phyloP scores from a whole-genome alignment of 1,140 invertebrate genomes.

The honey bee (Apis mellifera) region DNA sequence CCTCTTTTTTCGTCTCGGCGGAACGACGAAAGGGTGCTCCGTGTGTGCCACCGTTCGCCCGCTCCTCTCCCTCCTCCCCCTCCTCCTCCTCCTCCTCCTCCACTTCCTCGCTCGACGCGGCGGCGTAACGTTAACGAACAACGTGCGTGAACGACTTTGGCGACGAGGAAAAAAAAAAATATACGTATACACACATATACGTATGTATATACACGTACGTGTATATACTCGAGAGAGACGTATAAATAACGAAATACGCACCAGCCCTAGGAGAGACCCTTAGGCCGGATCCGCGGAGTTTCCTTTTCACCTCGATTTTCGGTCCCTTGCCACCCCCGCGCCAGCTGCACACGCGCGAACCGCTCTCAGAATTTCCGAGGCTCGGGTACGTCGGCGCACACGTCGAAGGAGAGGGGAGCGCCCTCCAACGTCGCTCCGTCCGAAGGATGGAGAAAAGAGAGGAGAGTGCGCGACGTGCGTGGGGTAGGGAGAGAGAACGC shows the following conservation, averaged over 20 bases:
- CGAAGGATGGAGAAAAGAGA: slow-evolving; percentile 54
- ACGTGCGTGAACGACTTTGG: no score
- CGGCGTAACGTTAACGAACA: no score
- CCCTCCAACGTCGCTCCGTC: no score
- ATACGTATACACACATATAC: no score
- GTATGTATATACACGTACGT: no score
- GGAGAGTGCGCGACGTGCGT: slow-evolving; percentile 3
- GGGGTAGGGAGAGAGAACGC: no score
- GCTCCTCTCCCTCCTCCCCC: not conserved
- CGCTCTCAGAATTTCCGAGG: slow-evolving; percentile 68
- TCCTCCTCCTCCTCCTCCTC: no score
- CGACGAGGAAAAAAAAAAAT: no score
- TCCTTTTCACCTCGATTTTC: slow-evolving; percentile 71
- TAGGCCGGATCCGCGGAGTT: slow-evolving; percentile 73
- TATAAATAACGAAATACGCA: slow-evolving; percentile 52
- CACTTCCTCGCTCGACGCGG: no score
- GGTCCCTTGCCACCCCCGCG: slow-evolving; percentile 66
- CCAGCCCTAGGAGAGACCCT: slow-evolving; percentile 74
- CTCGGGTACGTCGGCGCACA: slow-evolving; percentile 62
- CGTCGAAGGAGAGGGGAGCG: slow-evolving; percentile 42
- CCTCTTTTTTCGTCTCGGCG: not conserved
- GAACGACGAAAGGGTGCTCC: no score
- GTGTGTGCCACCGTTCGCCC: not conserved
- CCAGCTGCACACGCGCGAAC: slow-evolving; percentile 72
- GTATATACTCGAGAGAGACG: no score